Evolutionary conservation across 2,797 vertebrate genomes (phyloP).

Genomic region (Anas georgica): DNA sequence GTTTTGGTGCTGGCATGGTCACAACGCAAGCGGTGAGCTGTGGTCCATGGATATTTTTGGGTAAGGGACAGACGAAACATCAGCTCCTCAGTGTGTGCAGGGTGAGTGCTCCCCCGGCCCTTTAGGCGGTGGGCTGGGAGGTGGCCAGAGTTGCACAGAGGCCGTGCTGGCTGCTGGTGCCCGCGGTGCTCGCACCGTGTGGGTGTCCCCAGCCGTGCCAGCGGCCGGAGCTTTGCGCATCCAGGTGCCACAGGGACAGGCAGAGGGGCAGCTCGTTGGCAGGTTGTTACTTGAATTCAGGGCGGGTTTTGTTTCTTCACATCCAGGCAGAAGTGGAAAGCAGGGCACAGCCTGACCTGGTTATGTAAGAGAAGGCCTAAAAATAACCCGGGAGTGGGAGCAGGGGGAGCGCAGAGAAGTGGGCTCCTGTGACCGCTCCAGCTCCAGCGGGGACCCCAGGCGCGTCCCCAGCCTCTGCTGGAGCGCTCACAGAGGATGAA

Average conservation of each 20-base stretch:
- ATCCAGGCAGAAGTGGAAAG: constrained; percentile 25
- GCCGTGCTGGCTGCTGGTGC: not conserved
- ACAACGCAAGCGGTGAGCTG: fast-evolving
- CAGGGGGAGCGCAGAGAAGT: not conserved
- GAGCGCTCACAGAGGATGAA: not conserved
- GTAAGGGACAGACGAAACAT: not conserved
- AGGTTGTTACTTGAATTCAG: not conserved
- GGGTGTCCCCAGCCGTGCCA: not conserved
- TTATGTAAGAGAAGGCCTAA: constrained; percentile 48
- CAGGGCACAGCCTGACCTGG: constrained; percentile 37
- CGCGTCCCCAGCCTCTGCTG: not conserved
- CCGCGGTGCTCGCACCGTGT: not conserved
- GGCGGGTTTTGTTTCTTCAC: not conserved
- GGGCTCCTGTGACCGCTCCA: not conserved
- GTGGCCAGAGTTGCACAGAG: no score
- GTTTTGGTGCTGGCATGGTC: fast-evolving
- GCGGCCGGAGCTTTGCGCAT: not conserved
- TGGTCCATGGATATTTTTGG: fast-evolving
- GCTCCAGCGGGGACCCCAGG: not conserved
- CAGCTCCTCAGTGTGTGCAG: fast-evolving
- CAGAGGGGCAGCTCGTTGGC: not conserved
- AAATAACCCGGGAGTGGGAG: constrained; percentile 22
- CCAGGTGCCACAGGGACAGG: not conserved
- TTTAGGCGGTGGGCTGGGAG: fast-evolving
- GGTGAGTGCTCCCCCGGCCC: not conserved